Evolutionary conservation across 2,797 vertebrate genomes (phyloP).

Genomic region (Alauda arvensis): DNA sequence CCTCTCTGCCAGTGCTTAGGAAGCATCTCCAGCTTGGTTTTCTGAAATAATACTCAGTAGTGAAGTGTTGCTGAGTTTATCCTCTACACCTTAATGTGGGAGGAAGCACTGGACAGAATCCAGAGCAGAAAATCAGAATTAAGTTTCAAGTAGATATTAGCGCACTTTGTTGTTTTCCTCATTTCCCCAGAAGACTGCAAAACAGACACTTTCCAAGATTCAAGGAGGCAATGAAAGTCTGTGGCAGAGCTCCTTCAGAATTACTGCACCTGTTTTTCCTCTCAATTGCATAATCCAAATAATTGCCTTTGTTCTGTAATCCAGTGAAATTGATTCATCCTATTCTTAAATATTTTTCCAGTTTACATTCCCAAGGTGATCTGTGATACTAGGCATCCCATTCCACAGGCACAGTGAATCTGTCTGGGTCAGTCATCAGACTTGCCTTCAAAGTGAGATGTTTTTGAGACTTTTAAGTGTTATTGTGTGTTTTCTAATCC

Average conservation of each 20-base stretch:
- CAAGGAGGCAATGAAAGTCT: not conserved
- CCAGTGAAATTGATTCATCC: constrained; percentile 16
- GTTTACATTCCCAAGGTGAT: not conserved
- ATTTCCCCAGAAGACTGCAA: not conserved
- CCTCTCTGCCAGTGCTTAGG: not conserved
- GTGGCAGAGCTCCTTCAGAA: constrained; percentile 10
- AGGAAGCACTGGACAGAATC: not conserved
- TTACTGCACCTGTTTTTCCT: not conserved
- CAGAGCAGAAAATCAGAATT: not conserved
- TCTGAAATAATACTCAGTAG: not conserved
- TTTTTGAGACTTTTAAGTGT: not conserved
- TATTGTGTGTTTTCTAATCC: not conserved
- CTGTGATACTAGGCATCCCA: not conserved
- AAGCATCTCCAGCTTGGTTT: not conserved
- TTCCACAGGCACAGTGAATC: not conserved
- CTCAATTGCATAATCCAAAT: constrained; percentile 26
- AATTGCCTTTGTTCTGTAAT: constrained; percentile 32
- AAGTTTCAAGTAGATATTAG: not conserved
- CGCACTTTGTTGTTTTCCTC: not conserved
- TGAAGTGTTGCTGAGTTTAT: not conserved
- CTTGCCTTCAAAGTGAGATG: not conserved
- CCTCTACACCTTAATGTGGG: not conserved
- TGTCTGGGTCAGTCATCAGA: not conserved
- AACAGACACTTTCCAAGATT: not conserved
- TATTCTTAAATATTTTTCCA: not conserved